Evolutionary conservation across 2,797 vertebrate genomes (phyloP).

Genomic region (Rhabdomys pumilio): DNA sequence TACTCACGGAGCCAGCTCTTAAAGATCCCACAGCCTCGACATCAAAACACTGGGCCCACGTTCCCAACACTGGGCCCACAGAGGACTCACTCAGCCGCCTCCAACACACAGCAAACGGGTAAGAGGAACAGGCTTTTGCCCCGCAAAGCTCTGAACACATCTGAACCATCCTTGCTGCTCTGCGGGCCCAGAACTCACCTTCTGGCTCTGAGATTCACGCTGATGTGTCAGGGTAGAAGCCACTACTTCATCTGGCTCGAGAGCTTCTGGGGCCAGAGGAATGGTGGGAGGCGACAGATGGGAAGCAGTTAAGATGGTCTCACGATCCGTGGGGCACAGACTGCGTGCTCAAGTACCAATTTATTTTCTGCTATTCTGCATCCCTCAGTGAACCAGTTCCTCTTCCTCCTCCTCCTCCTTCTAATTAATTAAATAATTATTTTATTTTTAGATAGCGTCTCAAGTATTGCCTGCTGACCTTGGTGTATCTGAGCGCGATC

Average conservation of each 20-base stretch:
- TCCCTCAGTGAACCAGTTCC: background rate
- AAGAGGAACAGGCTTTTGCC: background rate
- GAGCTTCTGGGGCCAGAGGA: background rate
- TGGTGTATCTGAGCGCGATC: background rate
- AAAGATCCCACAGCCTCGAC: background rate
- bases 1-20: background rate
- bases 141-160: background rate
- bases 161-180: background rate
- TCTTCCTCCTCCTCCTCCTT: background rate
- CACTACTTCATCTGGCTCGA: background rate
- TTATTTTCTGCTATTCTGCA: background rate
- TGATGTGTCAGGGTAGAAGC: background rate
- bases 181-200: background rate
- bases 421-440: background rate
- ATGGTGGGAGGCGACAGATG: background rate
- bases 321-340: background rate
- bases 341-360: fast-evolving
- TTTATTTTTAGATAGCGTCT: background rate
- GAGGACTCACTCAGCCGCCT: background rate
- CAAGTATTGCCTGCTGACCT: background rate
- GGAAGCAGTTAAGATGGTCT: background rate
- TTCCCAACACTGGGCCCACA: background rate
- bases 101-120: background rate
- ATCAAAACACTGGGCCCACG: background rate
- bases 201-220: background rate